Evolutionary conservation across 2,888 invertebrate species (phyloP).

Genomic region (Xanthorhoe designata): DNA sequence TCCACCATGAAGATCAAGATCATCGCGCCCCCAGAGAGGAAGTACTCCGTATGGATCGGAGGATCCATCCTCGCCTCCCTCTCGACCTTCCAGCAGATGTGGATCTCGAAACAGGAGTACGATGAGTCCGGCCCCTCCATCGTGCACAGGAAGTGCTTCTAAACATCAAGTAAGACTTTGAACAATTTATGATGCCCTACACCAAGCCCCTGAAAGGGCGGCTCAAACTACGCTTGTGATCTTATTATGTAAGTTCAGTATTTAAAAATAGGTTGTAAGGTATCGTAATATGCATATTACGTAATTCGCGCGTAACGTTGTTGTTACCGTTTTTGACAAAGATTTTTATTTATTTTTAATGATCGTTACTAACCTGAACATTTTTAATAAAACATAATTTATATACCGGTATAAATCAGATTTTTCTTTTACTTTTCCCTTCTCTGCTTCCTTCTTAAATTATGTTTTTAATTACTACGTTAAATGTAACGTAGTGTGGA

Average conservation of each 20-base stretch:
- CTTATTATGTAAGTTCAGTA: slow-evolving; percentile 82
- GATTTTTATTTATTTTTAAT: slow-evolving; percentile 82
- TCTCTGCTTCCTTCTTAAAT: slow-evolving; percentile 33
- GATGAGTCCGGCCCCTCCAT: slow-evolving; percentile 98
- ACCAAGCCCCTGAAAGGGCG: slow-evolving; percentile 74
- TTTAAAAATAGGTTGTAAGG: slow-evolving; percentile 81
- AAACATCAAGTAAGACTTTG: slow-evolving; percentile 77
- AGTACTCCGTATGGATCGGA: slow-evolving; percentile 98
- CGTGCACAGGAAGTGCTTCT: slow-evolving; percentile 96
- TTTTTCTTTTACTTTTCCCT: slow-evolving; percentile 57
- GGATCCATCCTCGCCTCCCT: slow-evolving; percentile 96
- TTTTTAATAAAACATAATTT: slow-evolving; percentile 82
- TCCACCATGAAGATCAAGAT: slow-evolving; percentile 98
- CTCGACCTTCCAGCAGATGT: slow-evolving; percentile 98
- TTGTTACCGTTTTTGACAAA: slow-evolving; percentile 76
- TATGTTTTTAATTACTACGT: slow-evolving; percentile 9
- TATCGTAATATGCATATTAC: slow-evolving; percentile 86
- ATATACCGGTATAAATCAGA: slow-evolving; percentile 79
- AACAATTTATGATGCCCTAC: slow-evolving; percentile 80
- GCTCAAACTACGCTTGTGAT: slow-evolving; percentile 85
- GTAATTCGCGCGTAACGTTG: slow-evolving; percentile 67
- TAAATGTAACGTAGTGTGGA: not conserved
- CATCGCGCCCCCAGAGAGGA: slow-evolving; percentile 97
- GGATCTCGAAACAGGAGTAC: slow-evolving; percentile 99
- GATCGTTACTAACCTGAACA: slow-evolving; percentile 76